These are phyloP conservation scores for Melanophora roralis DNA, from an alignment of 2,888 invertebrate genomes.

Conservation along the genomic window DNA sequence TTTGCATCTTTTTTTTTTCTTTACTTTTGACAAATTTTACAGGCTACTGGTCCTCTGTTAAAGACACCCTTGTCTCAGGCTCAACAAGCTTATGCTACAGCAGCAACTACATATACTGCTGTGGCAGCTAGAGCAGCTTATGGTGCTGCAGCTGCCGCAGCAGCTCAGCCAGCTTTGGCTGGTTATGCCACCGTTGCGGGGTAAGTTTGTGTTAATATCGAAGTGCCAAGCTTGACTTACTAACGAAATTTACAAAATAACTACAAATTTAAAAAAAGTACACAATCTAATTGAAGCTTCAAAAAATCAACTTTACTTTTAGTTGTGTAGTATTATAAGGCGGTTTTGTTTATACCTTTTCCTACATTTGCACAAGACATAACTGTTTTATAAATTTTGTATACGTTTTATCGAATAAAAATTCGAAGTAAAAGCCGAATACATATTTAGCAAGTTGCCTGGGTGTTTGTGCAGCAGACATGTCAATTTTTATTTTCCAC, in stretches of 20 bases:
- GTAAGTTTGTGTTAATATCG: slow-evolving; percentile 76
- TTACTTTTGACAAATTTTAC: slow-evolving; percentile 50
- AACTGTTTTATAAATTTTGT: too few species aligned
- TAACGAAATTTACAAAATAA: slow-evolving; percentile 3
- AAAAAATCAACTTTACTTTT: too few species aligned
- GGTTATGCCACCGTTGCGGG: slow-evolving; percentile 86
- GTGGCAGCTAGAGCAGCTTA: slow-evolving; percentile 91
- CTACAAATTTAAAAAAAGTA: too few species aligned
- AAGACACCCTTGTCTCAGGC: slow-evolving; percentile 88
- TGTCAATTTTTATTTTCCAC: too few species aligned
- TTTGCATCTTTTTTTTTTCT: slow-evolving; percentile 15
- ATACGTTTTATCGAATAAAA: too few species aligned
- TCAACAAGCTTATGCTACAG: slow-evolving; percentile 92
- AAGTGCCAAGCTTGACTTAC: not conserved
- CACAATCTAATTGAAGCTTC: too few species aligned
- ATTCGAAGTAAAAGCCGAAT: too few species aligned
- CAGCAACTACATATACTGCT: slow-evolving; percentile 91
- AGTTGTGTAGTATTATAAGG: too few species aligned
- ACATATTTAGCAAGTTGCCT: too few species aligned
- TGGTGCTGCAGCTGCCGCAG: slow-evolving; percentile 85
- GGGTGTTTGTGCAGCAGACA: too few species aligned
- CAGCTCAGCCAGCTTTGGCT: slow-evolving; percentile 80
- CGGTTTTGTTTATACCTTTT: too few species aligned
- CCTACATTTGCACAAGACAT: too few species aligned
- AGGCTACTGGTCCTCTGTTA: slow-evolving; percentile 87